Conservation (phyloP, 1,140 invertebrate genomes). For the Liolophura sinensis region DNA sequence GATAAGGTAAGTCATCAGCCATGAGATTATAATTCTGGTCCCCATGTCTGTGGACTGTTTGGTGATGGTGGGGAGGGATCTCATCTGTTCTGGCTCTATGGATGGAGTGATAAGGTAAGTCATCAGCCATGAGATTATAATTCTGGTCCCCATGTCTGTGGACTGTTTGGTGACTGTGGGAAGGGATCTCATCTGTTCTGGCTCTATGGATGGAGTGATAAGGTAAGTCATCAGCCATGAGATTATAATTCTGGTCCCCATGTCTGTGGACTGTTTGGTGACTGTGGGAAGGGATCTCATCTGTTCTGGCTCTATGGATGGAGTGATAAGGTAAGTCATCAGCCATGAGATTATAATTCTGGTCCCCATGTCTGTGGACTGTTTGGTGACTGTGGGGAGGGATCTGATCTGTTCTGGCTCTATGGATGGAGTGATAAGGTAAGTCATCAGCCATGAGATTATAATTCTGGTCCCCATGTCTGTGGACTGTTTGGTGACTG, state of each 20-base stretch:
- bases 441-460: no score
- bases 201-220: constrained; percentile 83
- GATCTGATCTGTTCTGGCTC: constrained; percentile 83
- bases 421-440: constrained; percentile 83
- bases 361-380: constrained; percentile 74
- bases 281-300: constrained; percentile 85
- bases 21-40: not conserved
- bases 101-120: constrained; percentile 78
- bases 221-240: constrained; percentile 59
- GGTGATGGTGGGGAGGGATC: constrained; percentile 82
- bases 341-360: no score
- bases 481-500: constrained; percentile 80
- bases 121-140: not conserved
- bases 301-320: constrained; percentile 85
- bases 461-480: no score
- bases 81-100: constrained; percentile 82
- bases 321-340: constrained; percentile 70
- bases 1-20: constrained; percentile 65
- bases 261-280: constrained; percentile 79
- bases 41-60: constrained; percentile 80
- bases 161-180: constrained; percentile 83
- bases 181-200: constrained; percentile 82
- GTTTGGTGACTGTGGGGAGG: constrained; percentile 82
- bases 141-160: constrained; percentile 68
- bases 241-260: constrained; percentile 56